Evolutionary conservation across 2,888 invertebrate species (phyloP).

Genomic region (Anthrax anthrax): DNA sequence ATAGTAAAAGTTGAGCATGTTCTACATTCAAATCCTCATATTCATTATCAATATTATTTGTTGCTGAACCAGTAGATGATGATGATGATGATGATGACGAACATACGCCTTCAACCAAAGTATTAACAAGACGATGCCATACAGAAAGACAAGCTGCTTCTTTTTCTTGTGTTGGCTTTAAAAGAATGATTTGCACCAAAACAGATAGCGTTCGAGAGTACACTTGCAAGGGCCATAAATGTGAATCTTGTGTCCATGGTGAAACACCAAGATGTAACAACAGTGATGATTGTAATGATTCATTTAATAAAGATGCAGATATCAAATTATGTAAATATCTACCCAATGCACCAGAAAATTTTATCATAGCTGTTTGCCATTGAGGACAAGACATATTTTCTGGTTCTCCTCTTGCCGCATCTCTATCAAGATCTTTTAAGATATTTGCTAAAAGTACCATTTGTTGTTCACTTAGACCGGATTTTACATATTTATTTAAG

Average conservation of each 20-base stretch:
- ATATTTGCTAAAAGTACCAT: slow-evolving; percentile 78
- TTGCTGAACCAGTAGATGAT: slow-evolving; percentile 13
- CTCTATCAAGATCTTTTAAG: slow-evolving; percentile 79
- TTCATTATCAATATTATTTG: slow-evolving; percentile 24
- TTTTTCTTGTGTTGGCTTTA: slow-evolving; percentile 69
- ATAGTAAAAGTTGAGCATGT: slow-evolving; percentile 83
- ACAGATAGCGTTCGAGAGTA: slow-evolving; percentile 64
- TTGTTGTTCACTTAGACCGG: slow-evolving; percentile 66
- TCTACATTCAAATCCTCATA: slow-evolving; percentile 80
- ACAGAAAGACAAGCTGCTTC: slow-evolving; percentile 82
- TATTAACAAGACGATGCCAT: slow-evolving; percentile 82
- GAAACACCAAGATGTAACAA: slow-evolving; percentile 61
- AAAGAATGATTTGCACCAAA: slow-evolving; percentile 70
- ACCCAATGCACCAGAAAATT: slow-evolving; percentile 32
- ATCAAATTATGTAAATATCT: slow-evolving; percentile 49
- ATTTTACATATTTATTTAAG: slow-evolving; percentile 50
- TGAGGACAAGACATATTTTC: slow-evolving; percentile 34
- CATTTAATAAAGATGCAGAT: slow-evolving; percentile 52
- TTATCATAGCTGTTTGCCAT: slow-evolving; percentile 33
- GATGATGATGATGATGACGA: slow-evolving; percentile 12
- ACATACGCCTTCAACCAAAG: slow-evolving; percentile 69
- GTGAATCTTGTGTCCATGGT: slow-evolving; percentile 50
- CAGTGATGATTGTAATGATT: slow-evolving; percentile 53
- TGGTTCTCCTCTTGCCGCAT: slow-evolving; percentile 70
- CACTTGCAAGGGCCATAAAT: slow-evolving; percentile 64